These are phyloP conservation scores for Siderastrea siderea DNA, from an alignment of 92 coral and sea anemone species.

Conservation along the genomic window DNA sequence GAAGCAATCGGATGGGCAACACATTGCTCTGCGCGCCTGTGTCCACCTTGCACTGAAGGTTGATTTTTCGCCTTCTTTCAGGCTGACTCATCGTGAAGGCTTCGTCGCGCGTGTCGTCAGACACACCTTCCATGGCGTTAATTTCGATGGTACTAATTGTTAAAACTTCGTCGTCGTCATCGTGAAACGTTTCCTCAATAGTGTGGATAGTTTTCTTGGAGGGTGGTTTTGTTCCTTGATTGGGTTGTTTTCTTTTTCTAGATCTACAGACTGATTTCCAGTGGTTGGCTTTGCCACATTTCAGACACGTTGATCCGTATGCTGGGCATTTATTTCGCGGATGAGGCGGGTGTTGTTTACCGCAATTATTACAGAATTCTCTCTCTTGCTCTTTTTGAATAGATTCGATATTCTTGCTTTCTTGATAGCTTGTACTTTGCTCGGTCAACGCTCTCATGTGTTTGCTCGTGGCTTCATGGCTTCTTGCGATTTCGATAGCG, in stretches of 20 bases:
- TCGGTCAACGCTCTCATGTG: slow-evolving; percentile 3
- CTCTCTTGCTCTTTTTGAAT: slow-evolving; percentile 3
- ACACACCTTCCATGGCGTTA: background rate
- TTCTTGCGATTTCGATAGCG: slow-evolving; percentile 16
- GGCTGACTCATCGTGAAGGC: background rate
- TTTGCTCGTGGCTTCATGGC: slow-evolving; percentile 10
- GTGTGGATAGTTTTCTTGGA: background rate
- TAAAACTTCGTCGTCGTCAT: background rate
- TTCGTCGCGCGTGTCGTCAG: background rate
- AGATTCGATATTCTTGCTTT: background rate
- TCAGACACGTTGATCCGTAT: too few relatives aligned
- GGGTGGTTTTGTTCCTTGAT: too few relatives aligned
- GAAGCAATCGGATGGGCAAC: background rate
- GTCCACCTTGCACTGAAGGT: too few relatives aligned
- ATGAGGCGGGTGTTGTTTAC: too few relatives aligned
- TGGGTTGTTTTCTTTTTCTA: too few relatives aligned
- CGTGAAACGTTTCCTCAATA: background rate
- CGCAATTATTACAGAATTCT: background rate
- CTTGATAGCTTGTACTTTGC: slow-evolving; percentile 8
- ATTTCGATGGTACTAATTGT: background rate
- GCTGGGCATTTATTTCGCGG: too few relatives aligned
- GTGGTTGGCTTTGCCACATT: too few relatives aligned
- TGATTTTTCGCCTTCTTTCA: background rate
- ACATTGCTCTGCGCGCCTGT: background rate
- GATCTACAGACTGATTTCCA: too few relatives aligned